Evolutionary conservation across 2,888 invertebrate species (phyloP), one percentile per base, ranked within the genome.

Genomic region (Sialis fuliginosa): DNA sequence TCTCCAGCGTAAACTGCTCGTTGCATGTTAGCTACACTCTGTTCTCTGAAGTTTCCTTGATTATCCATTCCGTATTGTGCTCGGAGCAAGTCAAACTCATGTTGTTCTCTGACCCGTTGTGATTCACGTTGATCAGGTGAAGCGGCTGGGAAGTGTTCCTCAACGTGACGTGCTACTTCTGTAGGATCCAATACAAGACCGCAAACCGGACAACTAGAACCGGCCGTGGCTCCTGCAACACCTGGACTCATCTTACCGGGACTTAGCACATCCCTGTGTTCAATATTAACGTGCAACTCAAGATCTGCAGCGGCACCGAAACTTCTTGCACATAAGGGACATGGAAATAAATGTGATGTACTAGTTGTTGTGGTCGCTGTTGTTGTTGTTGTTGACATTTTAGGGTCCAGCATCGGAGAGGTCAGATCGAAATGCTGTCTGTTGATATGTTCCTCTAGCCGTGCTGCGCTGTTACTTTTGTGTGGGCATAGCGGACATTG

Each of bases 11-110:
- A 83, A 35, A 89, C 89, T 37, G 89, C 89, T 33, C 82, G 69
- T 63, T 84, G 82, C 68, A 89, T 75, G 58, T 84, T 83, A 50
- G 79, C 79, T 10, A 82, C 78, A 22, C 83, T 83, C 51, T 88
- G 81, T 56, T 82, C 80, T 42, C 79, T 68, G 64, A 80, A 87
- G 57, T 83, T 85, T 31, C 83, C 85, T 56, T 86, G 84, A 60
- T 85, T 84, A 59, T 87, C 87, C 89, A 90, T 89, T 2, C 89
- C 89, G 58, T 88, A 89, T 60, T 87, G 85, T 2, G 86, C 87
- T 59, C 81, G 67, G 35, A 88, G 61, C 64, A 85, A 65, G 57
- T 86, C 83, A 61, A 88, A 88, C 61, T 88, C 87, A 42, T 80
- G 74, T 57, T 86, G 81, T 57, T 88, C 87, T 30, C 83, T 69